These are phyloP conservation scores for Triops cancriformis DNA, from an alignment of 1,140 invertebrate species.

Conservation along the genomic window DNA sequence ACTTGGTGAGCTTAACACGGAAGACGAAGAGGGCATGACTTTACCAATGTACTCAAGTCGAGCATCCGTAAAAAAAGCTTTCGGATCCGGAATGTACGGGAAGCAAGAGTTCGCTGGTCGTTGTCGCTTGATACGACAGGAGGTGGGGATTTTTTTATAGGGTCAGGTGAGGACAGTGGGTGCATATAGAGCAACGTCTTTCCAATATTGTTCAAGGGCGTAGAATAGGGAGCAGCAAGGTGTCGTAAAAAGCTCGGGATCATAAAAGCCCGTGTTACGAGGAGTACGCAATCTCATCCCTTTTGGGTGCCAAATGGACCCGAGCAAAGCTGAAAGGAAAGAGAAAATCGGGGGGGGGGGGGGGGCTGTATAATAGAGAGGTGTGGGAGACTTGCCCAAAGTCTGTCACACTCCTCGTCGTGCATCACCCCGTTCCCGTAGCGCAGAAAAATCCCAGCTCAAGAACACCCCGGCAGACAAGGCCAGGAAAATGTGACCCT, in stretches of 20 bases:
- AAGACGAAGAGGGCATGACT: too few relatives aligned
- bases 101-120: neutral
- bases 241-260: neutral
- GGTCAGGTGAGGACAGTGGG: constrained; percentile 7
- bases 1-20: too few relatives aligned
- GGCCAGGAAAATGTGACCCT: neutral
- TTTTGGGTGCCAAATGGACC: constrained; percentile 12
- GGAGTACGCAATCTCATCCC: constrained; percentile 3
- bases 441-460: neutral
- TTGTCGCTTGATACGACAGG: constrained; percentile 4
- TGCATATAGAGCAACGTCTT: neutral
- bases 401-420: neutral
- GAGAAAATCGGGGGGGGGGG: neutral
- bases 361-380: neutral
- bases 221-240: neutral
- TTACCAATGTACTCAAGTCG: too few relatives aligned
- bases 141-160: neutral
- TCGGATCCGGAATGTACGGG: neutral
- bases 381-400: neutral
- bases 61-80: neutral
- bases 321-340: neutral
- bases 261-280: constrained; percentile 5
- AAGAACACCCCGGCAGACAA: neutral
- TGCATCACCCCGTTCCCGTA: neutral
- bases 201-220: neutral